Evolutionary conservation across 1,140 invertebrate species (phyloP), one percentile per base, ranked within the genome.

Genomic region (Bombus superbus): DNA sequence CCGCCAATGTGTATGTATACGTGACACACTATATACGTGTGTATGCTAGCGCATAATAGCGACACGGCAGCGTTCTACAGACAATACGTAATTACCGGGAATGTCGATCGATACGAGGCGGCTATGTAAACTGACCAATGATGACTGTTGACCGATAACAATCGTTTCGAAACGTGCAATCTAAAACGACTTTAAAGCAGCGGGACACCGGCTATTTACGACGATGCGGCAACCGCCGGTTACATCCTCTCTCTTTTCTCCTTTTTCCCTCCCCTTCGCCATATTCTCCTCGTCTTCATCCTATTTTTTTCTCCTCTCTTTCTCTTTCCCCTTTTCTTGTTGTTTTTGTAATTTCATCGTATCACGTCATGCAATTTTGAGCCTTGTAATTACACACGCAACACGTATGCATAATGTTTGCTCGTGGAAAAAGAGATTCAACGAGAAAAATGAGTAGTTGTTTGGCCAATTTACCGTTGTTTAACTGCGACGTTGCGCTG

Each of bases 81-180:
- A 90, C 85, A 91, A 91, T 92, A 68, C 83, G 89, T 92, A 92
- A 92, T 92, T 92, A 90, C 84, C 73, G 85, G 64, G 80, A 89
- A 83, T 88, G 84, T 84, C 82, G 82, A 91, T 92, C 91, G 86
- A 92, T 92, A 88, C 73, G 53, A 64, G 64, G 66, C 42, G 82
- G 74, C 68, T 80, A 84, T 78, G 88, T 76, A 88, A 91, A 87
- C 82, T 59, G 64, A 69, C 85, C 86, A 78, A 92, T 90, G 88
- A 92, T 85, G 83, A 91, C 75, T 88, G 86, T 83, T 89, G 81
- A 89, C 73, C 83, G 89, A 92, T 91, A 92, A 92, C 86, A 88
- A 92, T 92, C 71, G 86, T 85, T 87, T 47, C 84, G 75, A 86
- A 81, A 66, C 81, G 82, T 78, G 78, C 78, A 90, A 86, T 90